Percentiles rank a stretch among this genome's conserved stretches.
These are phyloP conservation scores for Oscheius sp. DNA, from an alignment of 2,888 invertebrate species.

Conservation along the genomic window DNA sequence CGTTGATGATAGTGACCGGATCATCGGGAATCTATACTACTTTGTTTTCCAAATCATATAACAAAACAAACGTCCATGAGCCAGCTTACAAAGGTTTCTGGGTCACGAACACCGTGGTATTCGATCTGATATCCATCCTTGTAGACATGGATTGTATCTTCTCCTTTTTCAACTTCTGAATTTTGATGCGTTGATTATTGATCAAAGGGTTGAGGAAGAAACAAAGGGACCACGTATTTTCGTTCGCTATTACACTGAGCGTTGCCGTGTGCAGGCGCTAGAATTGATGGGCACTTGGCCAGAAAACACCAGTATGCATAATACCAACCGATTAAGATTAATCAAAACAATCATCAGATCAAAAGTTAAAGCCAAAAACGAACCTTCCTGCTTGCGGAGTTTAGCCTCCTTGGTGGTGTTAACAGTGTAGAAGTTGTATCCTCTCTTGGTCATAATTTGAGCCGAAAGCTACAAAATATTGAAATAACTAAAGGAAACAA, in stretches of 20 bases:
- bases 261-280: conserved; percentile 20
- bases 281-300: conserved; percentile 18
- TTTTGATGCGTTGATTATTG: background rate
- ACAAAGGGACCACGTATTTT: conserved; percentile 17
- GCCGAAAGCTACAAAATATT: conserved; percentile 64
- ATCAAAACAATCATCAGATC: background rate
- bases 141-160: conserved; percentile 70
- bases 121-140: conserved; percentile 70
- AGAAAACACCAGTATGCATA: conserved; percentile 7
- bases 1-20: conserved; percentile 70
- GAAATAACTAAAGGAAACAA: background rate
- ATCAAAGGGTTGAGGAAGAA: background rate
- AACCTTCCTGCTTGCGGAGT: conserved; percentile 69
- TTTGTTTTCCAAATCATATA: background rate
- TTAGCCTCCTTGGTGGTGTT: conserved; percentile 69
- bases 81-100: conserved; percentile 70
- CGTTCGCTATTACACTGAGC: conserved; percentile 26
- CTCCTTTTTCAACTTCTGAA: conserved; percentile 68
- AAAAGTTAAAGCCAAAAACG: background rate
- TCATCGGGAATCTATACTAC: conserved; percentile 69
- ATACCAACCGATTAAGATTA: conserved; percentile 4
- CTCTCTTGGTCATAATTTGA: conserved; percentile 70
- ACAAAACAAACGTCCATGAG: conserved; percentile 67
- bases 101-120: conserved; percentile 70
- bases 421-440: conserved; percentile 70